A percentile compares a stretch with the other conserved stretches of the same genome.
Conservation (phyloP, 1,140 invertebrate species). For the Pomacea maculata region DNA sequence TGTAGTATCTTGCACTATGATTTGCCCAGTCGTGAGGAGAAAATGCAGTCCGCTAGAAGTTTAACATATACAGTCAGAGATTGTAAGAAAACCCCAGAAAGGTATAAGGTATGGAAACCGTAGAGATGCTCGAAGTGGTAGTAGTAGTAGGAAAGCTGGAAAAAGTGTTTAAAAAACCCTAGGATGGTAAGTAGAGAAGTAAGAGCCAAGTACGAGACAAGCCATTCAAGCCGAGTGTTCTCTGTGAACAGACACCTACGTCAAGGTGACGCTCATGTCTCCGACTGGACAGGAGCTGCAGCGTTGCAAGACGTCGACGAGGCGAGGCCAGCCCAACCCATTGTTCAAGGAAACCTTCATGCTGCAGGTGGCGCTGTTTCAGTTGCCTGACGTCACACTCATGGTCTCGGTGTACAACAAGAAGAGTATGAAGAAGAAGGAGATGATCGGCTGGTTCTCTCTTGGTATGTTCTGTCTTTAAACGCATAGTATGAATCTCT, state of each 20-base stretch:
- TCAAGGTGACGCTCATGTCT: conserved; percentile 89
- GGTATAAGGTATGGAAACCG: no score
- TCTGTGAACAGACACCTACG: conserved; percentile 82
- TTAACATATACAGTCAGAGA: no score
- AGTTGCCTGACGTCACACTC: conserved; percentile 93
- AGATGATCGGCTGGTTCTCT: conserved; percentile 96
- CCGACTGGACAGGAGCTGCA: conserved; percentile 92
- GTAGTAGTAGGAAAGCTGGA: no score
- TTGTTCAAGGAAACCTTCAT: conserved; percentile 96
- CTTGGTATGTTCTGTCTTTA: conserved; percentile 68
- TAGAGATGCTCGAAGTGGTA: no score
- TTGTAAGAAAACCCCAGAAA: no score
- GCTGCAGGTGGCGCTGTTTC: conserved; percentile 95
- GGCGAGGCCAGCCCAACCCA: conserved; percentile 91
- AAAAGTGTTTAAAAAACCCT: no score
- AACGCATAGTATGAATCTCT: no score
- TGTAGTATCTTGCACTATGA: no score
- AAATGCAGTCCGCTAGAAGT: no score
- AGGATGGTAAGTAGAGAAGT: no score
- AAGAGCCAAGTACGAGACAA: no score
- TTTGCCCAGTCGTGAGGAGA: no score
- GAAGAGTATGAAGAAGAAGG: conserved; percentile 91
- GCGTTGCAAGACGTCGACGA: conserved; percentile 87
- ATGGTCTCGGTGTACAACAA: conserved; percentile 93
- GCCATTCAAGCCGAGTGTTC: neutral